These are phyloP conservation scores for Eutolmus rufibarbis DNA, from an alignment of 2,888 invertebrate genomes.

Conservation along the genomic window DNA sequence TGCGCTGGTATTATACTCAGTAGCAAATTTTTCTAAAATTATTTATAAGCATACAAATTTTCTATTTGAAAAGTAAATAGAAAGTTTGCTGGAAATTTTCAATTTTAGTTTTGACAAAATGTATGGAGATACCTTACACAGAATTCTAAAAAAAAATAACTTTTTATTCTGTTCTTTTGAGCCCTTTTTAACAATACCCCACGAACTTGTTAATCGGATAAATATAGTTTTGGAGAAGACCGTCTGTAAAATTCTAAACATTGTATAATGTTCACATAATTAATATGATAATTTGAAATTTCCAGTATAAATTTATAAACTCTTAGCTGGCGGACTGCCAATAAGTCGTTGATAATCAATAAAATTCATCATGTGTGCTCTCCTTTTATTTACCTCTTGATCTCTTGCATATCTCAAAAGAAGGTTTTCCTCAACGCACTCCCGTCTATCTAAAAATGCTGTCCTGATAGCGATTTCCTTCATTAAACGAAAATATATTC, in stretches of 20 bases:
- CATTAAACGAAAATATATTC: slow-evolving; percentile 87
- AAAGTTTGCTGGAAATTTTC: neutral
- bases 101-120: neutral
- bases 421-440: slow-evolving; percentile 84
- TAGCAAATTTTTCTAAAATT: slow-evolving; percentile 78
- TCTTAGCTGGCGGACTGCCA: too few species aligned
- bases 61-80: neutral
- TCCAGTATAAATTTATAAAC: too few species aligned
- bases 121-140: too few species aligned
- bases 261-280: too few species aligned
- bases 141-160: too few species aligned
- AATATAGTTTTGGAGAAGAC: too few species aligned
- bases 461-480: slow-evolving; percentile 86
- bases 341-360: too few species aligned
- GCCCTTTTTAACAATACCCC: too few species aligned
- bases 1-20: slow-evolving; percentile 86
- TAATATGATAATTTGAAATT: too few species aligned
- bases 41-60: slow-evolving; percentile 8
- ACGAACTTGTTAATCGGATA: too few species aligned
- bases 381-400: slow-evolving; percentile 68
- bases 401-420: slow-evolving; percentile 83
- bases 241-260: too few species aligned
- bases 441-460: slow-evolving; percentile 86
- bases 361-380: neutral
- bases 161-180: too few species aligned